phyloP scores from a whole-genome alignment of 2,888 invertebrate genomes.

The Eupithecia subumbrata region DNA sequence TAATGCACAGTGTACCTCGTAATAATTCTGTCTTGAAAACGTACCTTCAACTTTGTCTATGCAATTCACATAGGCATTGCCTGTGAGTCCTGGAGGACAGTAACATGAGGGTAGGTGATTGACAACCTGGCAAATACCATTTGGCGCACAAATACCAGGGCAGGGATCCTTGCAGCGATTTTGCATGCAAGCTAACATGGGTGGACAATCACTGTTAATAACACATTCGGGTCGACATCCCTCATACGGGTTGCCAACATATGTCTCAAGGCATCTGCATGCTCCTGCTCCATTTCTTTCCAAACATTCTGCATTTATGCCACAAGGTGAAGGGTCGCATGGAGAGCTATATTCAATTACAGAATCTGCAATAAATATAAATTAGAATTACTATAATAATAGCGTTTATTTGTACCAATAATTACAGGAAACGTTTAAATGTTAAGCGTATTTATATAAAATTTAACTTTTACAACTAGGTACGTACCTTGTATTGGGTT shows the following conservation, averaged over 20 bases:
- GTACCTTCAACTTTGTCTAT: slow-evolving; percentile 72
- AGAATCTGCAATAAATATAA: slow-evolving; percentile 59
- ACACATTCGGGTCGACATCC: slow-evolving; percentile 93
- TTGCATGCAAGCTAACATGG: slow-evolving; percentile 88
- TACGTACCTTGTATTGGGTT: slow-evolving; percentile 69
- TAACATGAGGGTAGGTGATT: slow-evolving; percentile 90
- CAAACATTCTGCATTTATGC: slow-evolving; percentile 85
- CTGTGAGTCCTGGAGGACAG: slow-evolving; percentile 87
- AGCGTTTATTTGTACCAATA: not conserved
- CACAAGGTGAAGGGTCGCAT: slow-evolving; percentile 88
- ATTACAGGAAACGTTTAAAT: not conserved
- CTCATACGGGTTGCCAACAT: slow-evolving; percentile 76
- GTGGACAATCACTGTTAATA: slow-evolving; percentile 90
- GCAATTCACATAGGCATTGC: slow-evolving; percentile 88
- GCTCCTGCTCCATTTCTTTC: slow-evolving; percentile 87
- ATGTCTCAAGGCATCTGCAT: slow-evolving; percentile 87
- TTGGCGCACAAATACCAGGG: slow-evolving; percentile 88
- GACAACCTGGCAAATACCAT: slow-evolving; percentile 89
- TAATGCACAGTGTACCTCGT: not conserved
- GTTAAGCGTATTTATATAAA: not conserved
- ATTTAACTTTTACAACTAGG: not conserved
- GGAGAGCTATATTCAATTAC: slow-evolving; percentile 80
- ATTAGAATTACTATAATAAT: not conserved
- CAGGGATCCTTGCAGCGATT: slow-evolving; percentile 92
- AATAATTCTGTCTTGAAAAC: slow-evolving; percentile 6